These are phyloP conservation scores for Mormoops blainvillei DNA, from an alignment of 2,113 vertebrate species.

Conservation along the genomic window DNA sequence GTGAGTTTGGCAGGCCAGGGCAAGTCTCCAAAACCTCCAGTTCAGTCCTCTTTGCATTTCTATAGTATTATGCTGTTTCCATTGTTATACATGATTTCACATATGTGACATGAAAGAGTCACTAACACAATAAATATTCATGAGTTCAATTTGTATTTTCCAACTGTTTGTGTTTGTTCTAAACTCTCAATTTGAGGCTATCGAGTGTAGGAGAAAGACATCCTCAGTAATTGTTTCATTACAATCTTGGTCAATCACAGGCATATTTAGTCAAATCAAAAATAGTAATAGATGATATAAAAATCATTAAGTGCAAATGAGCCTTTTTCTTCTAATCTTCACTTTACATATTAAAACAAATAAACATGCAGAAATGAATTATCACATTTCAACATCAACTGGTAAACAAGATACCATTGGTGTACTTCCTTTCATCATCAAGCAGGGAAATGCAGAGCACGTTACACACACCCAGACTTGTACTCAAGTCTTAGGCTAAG, in stretches of 20 bases:
- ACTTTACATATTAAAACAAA: conserved; percentile 5
- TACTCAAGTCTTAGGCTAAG: background rate
- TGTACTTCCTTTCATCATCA: background rate
- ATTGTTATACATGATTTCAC: background rate
- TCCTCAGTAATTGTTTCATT: conserved; percentile 7
- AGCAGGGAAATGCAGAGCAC: background rate
- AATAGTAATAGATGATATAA: conserved; percentile 39
- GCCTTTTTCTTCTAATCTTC: background rate
- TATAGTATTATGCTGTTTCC: background rate
- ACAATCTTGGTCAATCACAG: background rate
- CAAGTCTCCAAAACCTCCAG: background rate
- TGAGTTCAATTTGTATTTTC: conserved; percentile 13
- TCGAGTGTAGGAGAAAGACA: background rate
- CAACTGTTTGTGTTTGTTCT: conserved; percentile 41
- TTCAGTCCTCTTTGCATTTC: background rate
- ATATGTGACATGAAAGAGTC: background rate
- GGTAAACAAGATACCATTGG: background rate
- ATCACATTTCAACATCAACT: background rate
- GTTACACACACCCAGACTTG: background rate
- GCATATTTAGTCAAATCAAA: conserved; percentile 45
- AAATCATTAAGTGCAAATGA: background rate
- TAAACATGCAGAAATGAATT: background rate
- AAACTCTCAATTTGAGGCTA: conserved; percentile 27
- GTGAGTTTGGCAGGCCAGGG: background rate
- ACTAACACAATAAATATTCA: conserved; percentile 44